Evolutionary conservation across 1,140 invertebrate species (phyloP).

Genomic region (Micrasema minimum): DNA sequence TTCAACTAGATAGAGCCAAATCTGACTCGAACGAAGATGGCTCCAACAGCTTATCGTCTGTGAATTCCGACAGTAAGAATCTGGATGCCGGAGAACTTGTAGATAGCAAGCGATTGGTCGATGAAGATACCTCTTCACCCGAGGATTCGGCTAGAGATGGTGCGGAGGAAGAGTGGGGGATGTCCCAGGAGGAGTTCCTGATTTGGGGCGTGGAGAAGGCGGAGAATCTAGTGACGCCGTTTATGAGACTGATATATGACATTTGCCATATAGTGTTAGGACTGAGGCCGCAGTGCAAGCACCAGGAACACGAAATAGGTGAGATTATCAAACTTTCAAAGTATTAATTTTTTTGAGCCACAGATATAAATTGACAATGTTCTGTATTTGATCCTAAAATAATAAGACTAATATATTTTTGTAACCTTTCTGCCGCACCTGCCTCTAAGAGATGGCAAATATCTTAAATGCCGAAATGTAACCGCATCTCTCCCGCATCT

Average conservation of each 20-base stretch:
- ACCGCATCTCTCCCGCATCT: no score
- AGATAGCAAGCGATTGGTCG: not conserved
- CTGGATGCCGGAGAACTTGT: not conserved
- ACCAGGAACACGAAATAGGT: slow-evolving; percentile 84
- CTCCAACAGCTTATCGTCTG: not conserved
- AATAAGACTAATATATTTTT: no score
- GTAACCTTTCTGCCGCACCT: no score
- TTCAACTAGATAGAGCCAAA: slow-evolving; percentile 34
- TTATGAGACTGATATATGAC: slow-evolving; percentile 84
- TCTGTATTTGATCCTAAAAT: no score
- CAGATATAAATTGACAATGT: no score
- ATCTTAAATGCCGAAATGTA: no score
- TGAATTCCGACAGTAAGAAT: not conserved
- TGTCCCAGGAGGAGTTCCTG: slow-evolving; percentile 81
- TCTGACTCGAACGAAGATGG: slow-evolving; percentile 45
- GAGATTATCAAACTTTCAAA: slow-evolving; percentile 49
- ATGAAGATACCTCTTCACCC: slow-evolving; percentile 10
- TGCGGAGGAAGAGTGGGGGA: slow-evolving; percentile 55
- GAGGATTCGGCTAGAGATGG: slow-evolving; percentile 10
- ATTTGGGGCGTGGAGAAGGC: slow-evolving; percentile 82
- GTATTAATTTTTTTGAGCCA: slow-evolving; percentile 41
- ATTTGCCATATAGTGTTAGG: slow-evolving; percentile 91
- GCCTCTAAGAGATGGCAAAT: no score
- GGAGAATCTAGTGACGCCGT: slow-evolving; percentile 75
- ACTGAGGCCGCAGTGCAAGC: slow-evolving; percentile 78